Evolutionary conservation across 2,888 invertebrate species (phyloP), one percentile per base, ranked within the genome.

Genomic region (Papilio demoleus): DNA sequence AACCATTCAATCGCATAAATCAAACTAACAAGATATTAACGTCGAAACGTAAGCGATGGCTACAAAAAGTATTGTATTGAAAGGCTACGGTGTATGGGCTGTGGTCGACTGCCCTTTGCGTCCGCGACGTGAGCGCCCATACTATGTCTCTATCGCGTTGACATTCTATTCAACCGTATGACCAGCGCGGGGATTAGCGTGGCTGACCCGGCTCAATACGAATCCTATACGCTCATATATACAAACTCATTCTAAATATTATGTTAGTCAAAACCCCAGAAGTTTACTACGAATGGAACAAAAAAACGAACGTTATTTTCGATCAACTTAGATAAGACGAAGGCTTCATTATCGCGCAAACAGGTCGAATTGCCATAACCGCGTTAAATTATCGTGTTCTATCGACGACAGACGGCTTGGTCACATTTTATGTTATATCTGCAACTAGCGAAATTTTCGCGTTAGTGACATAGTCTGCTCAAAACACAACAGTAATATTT

Each of bases 11-110:
- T 67, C 75, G 77, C 81, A 91, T 92, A 91, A 92, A 92, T 92
- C 92, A 92, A 84, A 83, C 74, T 80, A 88, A 89, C 86, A 87
- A 88, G 88, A 87, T 88, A 88, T 88, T 81, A 83, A 85, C 76
- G 79, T 75, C 72, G 71, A 74, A 71, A 70, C 71, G 74, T 79
- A 75, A 75, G 77, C 79, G 78, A 73, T 70, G 81, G 83, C 84
- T 85, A 82, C 86, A 87, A 88, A 87, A 87, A 87, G 85, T 83
- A 85, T 88, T 87, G 86, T 85, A 79, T 76, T 85, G 81, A 85
- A 86, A 84, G 76, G 83, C 81, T 75, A 75, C 75, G 73, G 81
- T 78, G 79, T 86, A 75, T 75, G 73, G 81, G 79, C 79, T 86
- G 87, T 81, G 87, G 87, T 85, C 74, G 77, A 72, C 73, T 76